Base-by-base conservation (phyloP, 2,113 vertebrate genomes). In the Vulpes ferrilata region DNA sequence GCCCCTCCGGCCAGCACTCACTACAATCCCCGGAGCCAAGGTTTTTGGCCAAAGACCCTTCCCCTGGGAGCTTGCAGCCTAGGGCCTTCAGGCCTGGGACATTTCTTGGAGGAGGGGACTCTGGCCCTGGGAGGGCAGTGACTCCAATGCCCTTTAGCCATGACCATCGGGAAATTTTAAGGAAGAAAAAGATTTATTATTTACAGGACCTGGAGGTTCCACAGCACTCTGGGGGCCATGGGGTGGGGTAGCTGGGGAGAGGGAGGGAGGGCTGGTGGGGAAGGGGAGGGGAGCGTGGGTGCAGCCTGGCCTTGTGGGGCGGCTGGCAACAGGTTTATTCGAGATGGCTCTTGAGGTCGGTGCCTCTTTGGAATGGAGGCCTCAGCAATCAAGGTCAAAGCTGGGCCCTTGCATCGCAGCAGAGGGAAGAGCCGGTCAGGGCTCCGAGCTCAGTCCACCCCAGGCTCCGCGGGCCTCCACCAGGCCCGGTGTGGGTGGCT, bases 381-480 rank as follows among this genome's bases (percentile, higher is more conserved):
- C 67, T 71, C 16, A 20, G 5, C 22, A 13, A 25, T 74, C 38
- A 43, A 13, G 7, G 38, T 48, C 25, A 25, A 43, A 73, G 38
- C 15, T 7, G 38, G 73, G 73, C 22, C 43, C 38, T 13, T 25
- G 23, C 22, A 4, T 25, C 38, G 48, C 38, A 7, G 43, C 35
- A 74, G 5, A 74, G 35, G 5, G 8, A 73, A 73, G 25, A 48
- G 65, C 32, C 7, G 5, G 7, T 69, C 16, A n/a, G 32, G 7
- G 65, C 32, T 69, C 16, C 17, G 0, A 16, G 13, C 32, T 30
- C 1, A 2, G 16, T 16, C 15, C 65, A 19, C 65, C 16, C 16
- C n/a, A 17, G 0, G 3, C 8, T n/a, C 15, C 1, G 7, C 30
- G 2, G 25, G 11, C 7, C 30, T 67, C 57, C 2, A 7, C 6